Evolutionary conservation across 2,888 invertebrate genomes (phyloP), one percentile per base, ranked within the genome.

Genomic region (Agrilus mali): DNA sequence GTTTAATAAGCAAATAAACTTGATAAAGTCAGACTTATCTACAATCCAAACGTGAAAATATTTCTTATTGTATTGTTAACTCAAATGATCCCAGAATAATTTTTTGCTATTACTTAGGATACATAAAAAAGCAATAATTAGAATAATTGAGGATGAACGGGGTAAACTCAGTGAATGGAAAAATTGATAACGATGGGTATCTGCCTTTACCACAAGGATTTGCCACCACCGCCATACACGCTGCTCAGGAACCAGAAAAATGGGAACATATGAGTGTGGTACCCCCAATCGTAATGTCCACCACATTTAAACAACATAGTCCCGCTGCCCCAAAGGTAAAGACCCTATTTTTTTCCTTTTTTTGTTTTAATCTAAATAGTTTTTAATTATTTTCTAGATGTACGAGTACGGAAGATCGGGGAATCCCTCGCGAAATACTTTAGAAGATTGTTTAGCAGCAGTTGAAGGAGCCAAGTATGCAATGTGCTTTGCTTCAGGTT

Each of bases 171-270:
- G 27, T 27, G 2, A 27, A 27, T 10, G 27, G 27, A 27, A 27
- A 27, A 2, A 10, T 3, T 10, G 27, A 27, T 10, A 27, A 27
- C 27, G 17, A 37, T 13, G 59, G 55, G 54, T 81, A 76, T 57
- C 65, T 74, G 53, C 69, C 74, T 51, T 74, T 72, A 57, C 74
- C 74, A 37, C 70, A 74, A 52, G 81, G 82, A 42, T 90, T 94
- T 64, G 82, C 90, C 10, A 97, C 96, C 2, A 74, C 76, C 54
- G 93, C 96, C 16, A 87, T 96, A 57, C 97, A 97, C 63, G 80
- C 74, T 38, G 94, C 92, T 2, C 93, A 95, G 65, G 84, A 88
- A 49, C 88, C 96, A 2, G 82, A 85, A 47, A 83, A 93, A 67
- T 94, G 93, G 90, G 80, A 69, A 16, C 85, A 84, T 42, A 73